Base-by-base conservation (phyloP, 1,140 invertebrate genomes). In the Camponotus pennsylvanicus region DNA sequence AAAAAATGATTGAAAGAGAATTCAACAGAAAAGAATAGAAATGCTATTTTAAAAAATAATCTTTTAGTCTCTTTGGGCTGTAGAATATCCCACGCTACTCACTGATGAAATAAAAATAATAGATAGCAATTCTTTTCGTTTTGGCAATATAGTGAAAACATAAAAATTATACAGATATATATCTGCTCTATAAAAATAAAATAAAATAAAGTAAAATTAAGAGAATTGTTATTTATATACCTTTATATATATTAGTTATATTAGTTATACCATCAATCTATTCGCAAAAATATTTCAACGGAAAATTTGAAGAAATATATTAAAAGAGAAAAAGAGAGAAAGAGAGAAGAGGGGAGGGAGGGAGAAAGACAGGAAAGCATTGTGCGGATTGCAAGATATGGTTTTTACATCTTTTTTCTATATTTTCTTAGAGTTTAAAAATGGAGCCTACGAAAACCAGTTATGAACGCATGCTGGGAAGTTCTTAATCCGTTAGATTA, bases 41-140 rank as follows among this genome's bases (percentile, higher is more conserved):
- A 61, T 49, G 71, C 6, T 7, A 71, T 71, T 73, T 21, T 83
- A 3, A 61, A 83, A 75, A 75, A 63, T 83, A 83, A 83, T 83
- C 55, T 61, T 18, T 82, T 59, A 82, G 52, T 73, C 52, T 59
- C 18, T 34, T 59, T 9, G 11, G 18, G 1, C 15, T 15, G 0
- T 34, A 59, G 4, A 2, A 59, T 82, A 82, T 73, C 52, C 45
- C 67, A 45, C 8, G 52, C 37, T 61, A 37, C 9, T 82, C 52
- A 82, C 27, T 9, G 13, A 59, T 13, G n/a, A 73, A 82, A 71
- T 82, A 79, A 80, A 80, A 69, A 73, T 61, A 73, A 40, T 73
- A 73, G 18, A 37, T 73, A 73, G 3, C 15, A 7, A 59, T 42
- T 4, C 0, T 34, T 59, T 82, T 4, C 73, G 8, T 61, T 59